Evolutionary conservation across 2,113 vertebrate genomes (phyloP), one percentile per base, ranked within the genome.

Genomic region (Saguinus midas): DNA sequence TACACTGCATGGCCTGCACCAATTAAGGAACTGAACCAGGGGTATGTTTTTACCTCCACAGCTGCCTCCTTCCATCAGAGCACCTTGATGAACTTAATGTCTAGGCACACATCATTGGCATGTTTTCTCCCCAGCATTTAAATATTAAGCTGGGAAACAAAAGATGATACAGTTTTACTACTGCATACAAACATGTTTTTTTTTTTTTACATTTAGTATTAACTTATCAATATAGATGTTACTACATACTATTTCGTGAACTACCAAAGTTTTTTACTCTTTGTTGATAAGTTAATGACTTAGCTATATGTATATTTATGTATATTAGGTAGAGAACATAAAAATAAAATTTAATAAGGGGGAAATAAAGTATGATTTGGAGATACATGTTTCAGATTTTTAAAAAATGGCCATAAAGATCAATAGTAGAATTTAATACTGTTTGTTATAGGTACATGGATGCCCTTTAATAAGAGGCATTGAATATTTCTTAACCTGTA

Each of bases 1-100:
- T 94, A 98, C 97, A 97, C 97, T 98, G 98, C 98, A 98, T 98
- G 98, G 82, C 97, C 98, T 98, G 98, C 97, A 90, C 97, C 97
- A 92, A 81, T 96, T 96, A 96, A 97, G 97, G 95, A 96, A 96
- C 95, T 97, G 97, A 98, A 96, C 96, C 93, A 97, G 90, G 97
- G 98, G 97, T 98, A 96, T 95, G 64, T 96, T 97, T 95, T 88
- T 96, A 95, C 97, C 97, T 98, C 97, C 97, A 82, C 91, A 87
- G 93, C 58, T 96, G 97, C 96, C 96, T 98, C 98, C 97, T 98
- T 98, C 98, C 97, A 97, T 98, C 97, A 97, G 97, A 98, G 97
- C 97, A 95, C 93, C 96, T 95, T 96, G 96, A 88, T 86, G 75
- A 96, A 95, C 96, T 98, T 98, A 98, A 98, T 98, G 96, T 98